These are phyloP conservation scores for Isaurus tuberculatus DNA, from an alignment of 92 coral and sea anemone species.

Conservation along the genomic window DNA sequence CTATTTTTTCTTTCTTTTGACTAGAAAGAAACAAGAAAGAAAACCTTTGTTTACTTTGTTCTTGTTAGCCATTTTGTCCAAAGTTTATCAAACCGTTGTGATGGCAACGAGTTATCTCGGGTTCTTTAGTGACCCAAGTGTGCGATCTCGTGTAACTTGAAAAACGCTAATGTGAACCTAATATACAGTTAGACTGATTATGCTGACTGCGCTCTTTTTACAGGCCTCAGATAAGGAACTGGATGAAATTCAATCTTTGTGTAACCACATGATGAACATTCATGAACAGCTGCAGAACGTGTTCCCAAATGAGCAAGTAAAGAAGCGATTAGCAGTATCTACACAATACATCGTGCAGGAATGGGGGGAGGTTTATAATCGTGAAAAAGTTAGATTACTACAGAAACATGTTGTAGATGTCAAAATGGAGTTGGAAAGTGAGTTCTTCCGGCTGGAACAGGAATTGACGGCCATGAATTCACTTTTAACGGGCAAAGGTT, in stretches of 20 bases:
- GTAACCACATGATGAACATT: constrained; percentile 64
- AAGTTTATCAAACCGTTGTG: too few species aligned
- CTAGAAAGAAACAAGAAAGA: too few species aligned
- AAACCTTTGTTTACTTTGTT: too few species aligned
- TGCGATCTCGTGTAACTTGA: too few species aligned
- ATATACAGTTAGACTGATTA: too few species aligned
- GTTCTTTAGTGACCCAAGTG: too few species aligned
- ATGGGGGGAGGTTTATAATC: constrained; percentile 78
- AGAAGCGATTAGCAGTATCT: constrained; percentile 64
- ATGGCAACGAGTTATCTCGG: too few species aligned
- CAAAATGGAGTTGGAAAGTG: constrained; percentile 62
- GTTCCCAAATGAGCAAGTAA: constrained; percentile 78
- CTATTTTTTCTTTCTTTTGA: too few species aligned
- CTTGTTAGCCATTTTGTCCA: too few species aligned
- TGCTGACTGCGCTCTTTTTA: too few species aligned
- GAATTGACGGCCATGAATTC: constrained; percentile 69
- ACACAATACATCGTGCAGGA: constrained; percentile 71
- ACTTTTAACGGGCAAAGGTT: constrained; percentile 66
- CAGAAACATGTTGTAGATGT: constrained; percentile 61
- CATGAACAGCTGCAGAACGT: constrained; percentile 64
- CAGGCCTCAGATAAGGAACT: constrained; percentile 76
- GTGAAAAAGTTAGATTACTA: constrained; percentile 70
- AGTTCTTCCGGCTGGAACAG: constrained; percentile 55
- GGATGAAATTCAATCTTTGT: constrained; percentile 69
- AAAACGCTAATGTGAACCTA: too few species aligned